Evolutionary conservation across 2,888 invertebrate genomes (phyloP), one percentile per base, ranked within the genome.

Genomic region (Drosophila merina): DNA sequence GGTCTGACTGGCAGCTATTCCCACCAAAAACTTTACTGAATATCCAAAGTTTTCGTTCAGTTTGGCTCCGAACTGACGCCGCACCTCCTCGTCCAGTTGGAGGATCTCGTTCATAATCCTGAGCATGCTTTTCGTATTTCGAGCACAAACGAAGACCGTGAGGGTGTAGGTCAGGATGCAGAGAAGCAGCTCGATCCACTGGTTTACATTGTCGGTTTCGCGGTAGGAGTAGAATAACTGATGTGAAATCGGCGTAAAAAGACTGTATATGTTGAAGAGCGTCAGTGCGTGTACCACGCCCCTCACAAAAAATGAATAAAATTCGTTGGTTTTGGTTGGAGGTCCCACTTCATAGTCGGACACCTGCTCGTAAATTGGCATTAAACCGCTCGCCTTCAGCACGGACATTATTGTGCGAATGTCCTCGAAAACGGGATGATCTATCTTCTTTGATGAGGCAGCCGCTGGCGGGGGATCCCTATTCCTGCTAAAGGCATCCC

Each of bases 191-290:
- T 91, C 91, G 40, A 90, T 88, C 86, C 90, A 90, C 62, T 90
- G 86, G 71, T 89, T 91, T 2, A 91, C 81, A 60, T 88, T 89
- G 31, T 90, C 90, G 5, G 89, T 88, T 31, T 90, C 89, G 3
- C 88, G 70, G 20, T 82, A 74, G 0, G 85, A 85, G 52, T 76
- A 77, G 26, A 88, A 88, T 0, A 87, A 44, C 49, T 89, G 80
- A 0, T 72, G 70, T 9, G 83, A 76, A 25, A 74, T 81, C 2
- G 80, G 76, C 8, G 83, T 76, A 33, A 88, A 75, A 9, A 90
- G 69, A 36, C 77, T 85, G 56, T 90, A 91, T 26, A 91, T 55
- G 48, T 87, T 89, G 55, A 90, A 89, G 25, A 88, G 72, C 12
- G 89, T 89, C 5, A 88, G 40, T 2, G 78, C 75, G 52, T 89